Evolutionary conservation across 1,140 invertebrate genomes (phyloP).

Genomic region (Cydia fagiglandana): DNA sequence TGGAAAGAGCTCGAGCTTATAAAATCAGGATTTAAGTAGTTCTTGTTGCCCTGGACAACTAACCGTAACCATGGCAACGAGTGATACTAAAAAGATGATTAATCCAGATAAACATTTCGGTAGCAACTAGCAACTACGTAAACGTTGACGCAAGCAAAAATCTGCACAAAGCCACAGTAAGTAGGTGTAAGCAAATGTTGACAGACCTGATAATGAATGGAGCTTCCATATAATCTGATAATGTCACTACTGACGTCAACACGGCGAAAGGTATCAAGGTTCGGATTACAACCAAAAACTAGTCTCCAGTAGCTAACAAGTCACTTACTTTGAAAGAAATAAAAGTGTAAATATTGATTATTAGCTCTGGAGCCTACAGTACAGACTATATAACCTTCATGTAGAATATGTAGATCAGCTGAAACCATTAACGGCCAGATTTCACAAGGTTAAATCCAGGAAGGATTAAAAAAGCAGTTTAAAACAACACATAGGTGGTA

Average conservation of each 20-base stretch:
- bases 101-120: background rate
- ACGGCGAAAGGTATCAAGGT: background rate
- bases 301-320: background rate
- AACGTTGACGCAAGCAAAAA: constrained; percentile 15
- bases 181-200: constrained; percentile 20
- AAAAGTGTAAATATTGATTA: no score
- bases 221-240: constrained; percentile 25
- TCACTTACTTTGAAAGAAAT: background rate
- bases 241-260: constrained; percentile 10
- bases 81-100: no score
- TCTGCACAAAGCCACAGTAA: background rate
- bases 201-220: constrained; percentile 19
- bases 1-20: no score
- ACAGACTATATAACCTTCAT: background rate
- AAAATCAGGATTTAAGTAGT: no score
- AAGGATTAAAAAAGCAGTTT: background rate
- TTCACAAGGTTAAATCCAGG: background rate
- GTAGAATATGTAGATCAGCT: background rate
- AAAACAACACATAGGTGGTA: background rate
- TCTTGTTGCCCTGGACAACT: no score
- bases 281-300: background rate
- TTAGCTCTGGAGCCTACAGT: background rate
- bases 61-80: no score
- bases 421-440: no score
- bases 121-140: background rate